Conservation (phyloP, 2,888 invertebrate species). For the Xestobium rufovillosum region DNA sequence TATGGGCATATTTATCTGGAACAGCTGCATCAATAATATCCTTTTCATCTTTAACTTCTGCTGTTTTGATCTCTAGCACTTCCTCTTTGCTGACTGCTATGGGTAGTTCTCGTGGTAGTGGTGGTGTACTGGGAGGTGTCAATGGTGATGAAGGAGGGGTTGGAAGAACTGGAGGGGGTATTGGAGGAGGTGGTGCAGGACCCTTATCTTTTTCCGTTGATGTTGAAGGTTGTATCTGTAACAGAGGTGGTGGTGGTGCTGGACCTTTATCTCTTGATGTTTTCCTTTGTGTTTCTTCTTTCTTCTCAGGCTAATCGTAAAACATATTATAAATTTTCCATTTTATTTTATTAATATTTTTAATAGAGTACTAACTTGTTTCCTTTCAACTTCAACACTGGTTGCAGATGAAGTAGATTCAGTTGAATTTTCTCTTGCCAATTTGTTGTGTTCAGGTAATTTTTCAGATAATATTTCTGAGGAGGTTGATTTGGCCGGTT, state of each 20-base stretch:
- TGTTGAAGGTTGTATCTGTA: slow-evolving; percentile 28
- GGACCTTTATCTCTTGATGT: slow-evolving; percentile 68
- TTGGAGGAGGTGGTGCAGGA: slow-evolving; percentile 31
- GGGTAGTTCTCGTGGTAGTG: slow-evolving; percentile 26
- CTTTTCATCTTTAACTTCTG: slow-evolving; percentile 6
- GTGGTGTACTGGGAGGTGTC: slow-evolving; percentile 38
- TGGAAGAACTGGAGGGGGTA: slow-evolving; percentile 34
- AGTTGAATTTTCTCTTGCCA: slow-evolving; percentile 17
- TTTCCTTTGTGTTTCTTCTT: slow-evolving; percentile 50
- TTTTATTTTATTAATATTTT: neutral
- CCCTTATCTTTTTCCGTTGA: slow-evolving; percentile 23
- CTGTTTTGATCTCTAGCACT: slow-evolving; percentile 12
- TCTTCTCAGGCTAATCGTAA: slow-evolving; percentile 57
- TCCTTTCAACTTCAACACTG: slow-evolving; percentile 24
- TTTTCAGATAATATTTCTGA: slow-evolving; percentile 25
- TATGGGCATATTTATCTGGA: slow-evolving; percentile 23
- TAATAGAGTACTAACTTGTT: slow-evolving; percentile 21
- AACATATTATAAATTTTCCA: neutral
- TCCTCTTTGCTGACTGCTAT: slow-evolving; percentile 22
- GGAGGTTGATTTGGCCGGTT: slow-evolving; percentile 15
- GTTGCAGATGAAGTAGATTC: slow-evolving; percentile 13
- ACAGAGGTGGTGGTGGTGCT: slow-evolving; percentile 59
- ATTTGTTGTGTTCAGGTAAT: slow-evolving; percentile 18
- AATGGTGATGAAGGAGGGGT: slow-evolving; percentile 40
- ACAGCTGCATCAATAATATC: slow-evolving; percentile 28